These are phyloP conservation scores for Seladonia tumulorum DNA, from an alignment of 2,888 invertebrate genomes.

Conservation along the genomic window DNA sequence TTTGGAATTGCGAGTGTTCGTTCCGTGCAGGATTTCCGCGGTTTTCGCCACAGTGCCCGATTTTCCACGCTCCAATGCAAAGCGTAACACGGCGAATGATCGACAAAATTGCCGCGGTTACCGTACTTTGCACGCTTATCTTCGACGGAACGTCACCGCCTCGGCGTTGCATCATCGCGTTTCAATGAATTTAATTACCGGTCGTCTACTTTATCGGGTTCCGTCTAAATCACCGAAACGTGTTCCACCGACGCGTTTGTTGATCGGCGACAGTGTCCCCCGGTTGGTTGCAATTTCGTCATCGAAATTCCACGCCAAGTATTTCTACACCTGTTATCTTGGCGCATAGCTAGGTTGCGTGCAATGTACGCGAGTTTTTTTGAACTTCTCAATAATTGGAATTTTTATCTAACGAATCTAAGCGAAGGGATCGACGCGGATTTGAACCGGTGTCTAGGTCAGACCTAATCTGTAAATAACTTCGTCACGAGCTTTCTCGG, in stretches of 20 bases:
- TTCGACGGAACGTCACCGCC: background rate
- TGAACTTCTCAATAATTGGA: background rate
- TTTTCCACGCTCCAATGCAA: background rate
- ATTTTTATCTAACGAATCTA: background rate
- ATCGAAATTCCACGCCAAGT: background rate
- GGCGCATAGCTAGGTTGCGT: background rate
- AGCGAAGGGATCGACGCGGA: background rate
- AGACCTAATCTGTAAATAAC: no score
- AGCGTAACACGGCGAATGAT: background rate
- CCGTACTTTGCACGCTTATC: background rate
- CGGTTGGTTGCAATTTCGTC: background rate
- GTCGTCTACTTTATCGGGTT: background rate
- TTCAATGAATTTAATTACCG: background rate
- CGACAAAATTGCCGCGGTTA: background rate
- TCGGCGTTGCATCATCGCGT: background rate
- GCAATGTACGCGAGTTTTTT: background rate
- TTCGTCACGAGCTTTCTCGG: no score
- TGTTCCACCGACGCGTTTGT: background rate
- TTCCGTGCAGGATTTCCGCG: background rate
- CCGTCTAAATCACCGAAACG: background rate
- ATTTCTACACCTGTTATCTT: background rate
- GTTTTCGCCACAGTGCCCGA: background rate
- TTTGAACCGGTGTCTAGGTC: no score
- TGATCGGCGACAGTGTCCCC: background rate
- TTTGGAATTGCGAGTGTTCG: background rate